Conservation (phyloP, 2,113 vertebrate species). For the Ophthalmolycus amberensis region DNA sequence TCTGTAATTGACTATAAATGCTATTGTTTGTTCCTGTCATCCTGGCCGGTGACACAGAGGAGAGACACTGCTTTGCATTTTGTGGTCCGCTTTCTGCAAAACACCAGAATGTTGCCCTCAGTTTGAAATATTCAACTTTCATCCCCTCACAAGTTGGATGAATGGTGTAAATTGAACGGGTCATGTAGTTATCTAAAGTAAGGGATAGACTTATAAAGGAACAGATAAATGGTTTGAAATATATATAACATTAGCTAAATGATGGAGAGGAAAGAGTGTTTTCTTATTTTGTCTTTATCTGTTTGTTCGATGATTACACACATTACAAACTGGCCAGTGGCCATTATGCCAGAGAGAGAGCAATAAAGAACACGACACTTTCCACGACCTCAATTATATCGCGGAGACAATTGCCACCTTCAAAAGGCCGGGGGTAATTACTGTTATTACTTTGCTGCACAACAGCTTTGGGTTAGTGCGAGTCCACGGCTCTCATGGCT, state of each 20-base stretch:
- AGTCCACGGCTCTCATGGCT: constrained; percentile 18
- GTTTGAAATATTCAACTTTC: not conserved
- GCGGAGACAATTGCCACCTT: constrained; percentile 71
- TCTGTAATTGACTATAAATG: not conserved
- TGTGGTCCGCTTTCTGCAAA: not conserved
- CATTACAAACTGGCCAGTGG: constrained; percentile 27
- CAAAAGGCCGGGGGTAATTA: constrained; percentile 64
- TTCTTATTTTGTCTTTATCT: not conserved
- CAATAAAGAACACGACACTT: constrained; percentile 55
- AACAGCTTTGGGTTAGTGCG: constrained; percentile 36
- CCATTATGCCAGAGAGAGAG: constrained; percentile 42
- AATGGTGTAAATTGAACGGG: not conserved
- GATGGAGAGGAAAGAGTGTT: not conserved
- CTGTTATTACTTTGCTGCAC: constrained; percentile 69
- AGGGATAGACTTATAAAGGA: not conserved
- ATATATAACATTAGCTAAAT: not conserved
- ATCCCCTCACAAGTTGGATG: too few species aligned
- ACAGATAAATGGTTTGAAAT: not conserved
- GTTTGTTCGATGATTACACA: constrained; percentile 30
- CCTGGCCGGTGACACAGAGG: not conserved
- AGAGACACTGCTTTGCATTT: not conserved
- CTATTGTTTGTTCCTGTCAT: not conserved
- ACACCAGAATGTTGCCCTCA: not conserved
- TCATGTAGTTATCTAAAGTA: not conserved
- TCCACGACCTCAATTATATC: constrained; percentile 65